Base-by-base conservation (phyloP, 2,797 vertebrate species). In the Chrosomus eos region DNA sequence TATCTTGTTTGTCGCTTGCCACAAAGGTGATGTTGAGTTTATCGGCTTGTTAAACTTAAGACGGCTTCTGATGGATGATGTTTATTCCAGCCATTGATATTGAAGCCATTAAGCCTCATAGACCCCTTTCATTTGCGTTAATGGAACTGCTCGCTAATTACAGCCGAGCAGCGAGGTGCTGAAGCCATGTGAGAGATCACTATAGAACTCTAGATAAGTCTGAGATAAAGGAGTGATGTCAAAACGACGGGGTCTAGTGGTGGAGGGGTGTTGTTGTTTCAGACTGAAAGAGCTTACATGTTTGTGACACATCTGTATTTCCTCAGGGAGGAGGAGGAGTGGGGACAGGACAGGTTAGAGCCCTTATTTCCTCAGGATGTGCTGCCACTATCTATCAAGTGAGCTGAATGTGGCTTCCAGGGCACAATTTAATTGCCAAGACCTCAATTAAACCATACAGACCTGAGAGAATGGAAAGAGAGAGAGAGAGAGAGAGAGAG, bases 391-490 rank as follows among this genome's bases (percentile, higher is more conserved):
- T 82, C 77, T 73, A 71, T 73, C 36, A 33, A 82, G 81, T 76
- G 81, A 72, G 55, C 66, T 80, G 81, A 86, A 79, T 70, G 60
- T 80, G 83, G 72, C 71, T 76, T 81, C 33, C 79, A 84, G 85
- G 48, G 81, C 81, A 85, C 36, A 84, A 79, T 87, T 89, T 86
- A 89, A 89, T 87, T 88, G 86, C 82, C 31, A 51, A 71, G 82
- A 86, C 85, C 80, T 89, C 80, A 89, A 88, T 89, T 89, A 89
- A 88, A 87, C 82, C 67, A 82, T 62, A 86, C 40, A 85, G 87
- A 84, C 62, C 67, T 58, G 7, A 84, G 82, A 82, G 83, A 60
- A 55, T 9, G 31, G 36, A 64, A 18, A 40, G 33, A 72, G n/a
- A 45, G 28, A n/a, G 38, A 71, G 66, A 36, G 53, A 53, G 8